These are phyloP conservation scores for Cirrhinus molitorella DNA, from an alignment of 2,797 vertebrate genomes.

Conservation along the genomic window DNA sequence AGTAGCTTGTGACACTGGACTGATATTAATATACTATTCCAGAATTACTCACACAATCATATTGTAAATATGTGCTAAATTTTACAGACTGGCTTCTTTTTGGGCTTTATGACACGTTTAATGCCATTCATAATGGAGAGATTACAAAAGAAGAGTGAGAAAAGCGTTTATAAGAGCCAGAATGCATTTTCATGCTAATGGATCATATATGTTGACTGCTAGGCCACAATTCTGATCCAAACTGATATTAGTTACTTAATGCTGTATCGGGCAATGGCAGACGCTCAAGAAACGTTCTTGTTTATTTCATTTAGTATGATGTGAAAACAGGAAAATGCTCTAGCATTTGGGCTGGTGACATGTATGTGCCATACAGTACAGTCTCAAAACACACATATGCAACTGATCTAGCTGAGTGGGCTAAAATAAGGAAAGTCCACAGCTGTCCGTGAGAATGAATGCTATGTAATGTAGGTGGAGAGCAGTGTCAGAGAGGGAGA, in stretches of 20 bases:
- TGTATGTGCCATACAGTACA: not conserved
- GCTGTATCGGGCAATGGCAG: no score
- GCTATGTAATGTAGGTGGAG: conserved; percentile 5
- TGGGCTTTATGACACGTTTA: not conserved
- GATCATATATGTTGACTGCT: not conserved
- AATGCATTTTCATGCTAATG: not conserved
- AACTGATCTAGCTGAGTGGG: not conserved
- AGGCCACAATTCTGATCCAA: not conserved
- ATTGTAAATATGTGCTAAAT: not conserved
- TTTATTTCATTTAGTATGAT: not conserved
- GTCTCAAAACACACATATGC: no score
- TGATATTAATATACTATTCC: conserved; percentile 33
- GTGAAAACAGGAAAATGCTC: not conserved
- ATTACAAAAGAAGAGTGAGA: not conserved
- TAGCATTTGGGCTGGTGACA: not conserved
- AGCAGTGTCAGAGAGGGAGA: conserved; percentile 8
- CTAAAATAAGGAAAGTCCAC: not conserved
- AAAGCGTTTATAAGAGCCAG: not conserved
- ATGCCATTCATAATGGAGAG: not conserved
- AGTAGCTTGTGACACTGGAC: conserved; percentile 14
- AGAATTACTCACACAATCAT: conserved; percentile 10
- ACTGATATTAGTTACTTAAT: no score
- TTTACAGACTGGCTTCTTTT: not conserved
- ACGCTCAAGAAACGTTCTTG: not conserved
- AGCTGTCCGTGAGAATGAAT: not conserved